Percentiles rank a stretch among this genome's conserved stretches.
These are phyloP conservation scores for Nezara viridula DNA, from an alignment of 2,888 invertebrate genomes.

Conservation along the genomic window DNA sequence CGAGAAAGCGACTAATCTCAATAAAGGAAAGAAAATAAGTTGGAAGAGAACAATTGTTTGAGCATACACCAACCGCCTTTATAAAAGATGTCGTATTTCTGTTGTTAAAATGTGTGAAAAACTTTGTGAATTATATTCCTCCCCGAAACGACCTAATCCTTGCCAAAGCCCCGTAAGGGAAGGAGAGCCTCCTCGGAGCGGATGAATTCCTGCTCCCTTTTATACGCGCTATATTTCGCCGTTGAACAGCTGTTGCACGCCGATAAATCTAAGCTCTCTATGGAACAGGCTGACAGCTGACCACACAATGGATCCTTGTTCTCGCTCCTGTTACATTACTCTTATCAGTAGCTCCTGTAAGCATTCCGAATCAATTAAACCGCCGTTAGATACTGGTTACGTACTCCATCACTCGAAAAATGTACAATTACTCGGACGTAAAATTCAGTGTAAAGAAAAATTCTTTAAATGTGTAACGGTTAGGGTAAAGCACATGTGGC, in stretches of 20 bases:
- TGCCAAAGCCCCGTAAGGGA: not conserved
- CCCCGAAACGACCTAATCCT: not conserved
- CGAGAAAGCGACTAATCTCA: not conserved
- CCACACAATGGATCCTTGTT: not conserved
- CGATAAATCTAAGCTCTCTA: slow-evolving; percentile 6
- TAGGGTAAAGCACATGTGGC: too few species aligned
- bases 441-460: too few species aligned
- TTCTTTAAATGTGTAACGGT: too few species aligned
- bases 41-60: not conserved
- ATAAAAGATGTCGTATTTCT: slow-evolving; percentile 11
- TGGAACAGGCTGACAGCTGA: not conserved
- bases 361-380: not conserved
- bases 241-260: not conserved
- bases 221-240: not conserved
- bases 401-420: not conserved
- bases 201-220: not conserved
- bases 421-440: too few species aligned
- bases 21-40: not conserved
- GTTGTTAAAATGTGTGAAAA: not conserved
- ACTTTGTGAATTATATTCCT: not conserved
- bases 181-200: not conserved
- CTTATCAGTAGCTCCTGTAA: not conserved
- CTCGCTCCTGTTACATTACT: not conserved
- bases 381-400: not conserved
- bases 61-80: not conserved